Percentiles rank a stretch among this genome's conserved stretches.
Evolutionary conservation across 2,888 invertebrate genomes (phyloP).

Genomic region (Caenorhabditis sulstoni): DNA sequence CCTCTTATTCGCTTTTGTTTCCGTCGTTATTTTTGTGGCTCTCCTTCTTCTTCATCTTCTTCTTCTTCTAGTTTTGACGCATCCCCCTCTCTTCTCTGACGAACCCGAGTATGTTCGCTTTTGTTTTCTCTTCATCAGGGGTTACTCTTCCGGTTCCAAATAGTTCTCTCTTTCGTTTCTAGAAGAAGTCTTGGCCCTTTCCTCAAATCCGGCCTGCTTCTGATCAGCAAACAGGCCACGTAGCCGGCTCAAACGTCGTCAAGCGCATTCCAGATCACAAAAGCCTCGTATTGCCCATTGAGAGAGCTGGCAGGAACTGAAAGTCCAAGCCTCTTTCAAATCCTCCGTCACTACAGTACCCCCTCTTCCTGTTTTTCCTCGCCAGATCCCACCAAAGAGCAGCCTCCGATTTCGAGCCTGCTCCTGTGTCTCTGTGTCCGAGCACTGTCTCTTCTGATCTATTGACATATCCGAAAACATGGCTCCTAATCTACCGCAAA

Average conservation of each 20-base stretch:
- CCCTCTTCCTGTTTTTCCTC: conserved; percentile 9
- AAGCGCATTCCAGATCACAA: conserved; percentile 13
- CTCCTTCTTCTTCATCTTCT: neutral
- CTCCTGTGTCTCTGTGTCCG: conserved; percentile 19
- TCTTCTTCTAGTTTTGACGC: conserved; percentile 29
- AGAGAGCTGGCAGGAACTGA: conserved; percentile 1
- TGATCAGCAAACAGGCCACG: conserved; percentile 6
- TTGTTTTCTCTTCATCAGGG: neutral
- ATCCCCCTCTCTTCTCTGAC: conserved; percentile 23
- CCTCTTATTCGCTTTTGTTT: conserved; percentile 14
- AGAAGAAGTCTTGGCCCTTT: neutral
- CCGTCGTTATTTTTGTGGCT: conserved; percentile 13
- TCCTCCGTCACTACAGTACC: conserved; percentile 11
- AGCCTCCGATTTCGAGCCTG: conserved; percentile 34
- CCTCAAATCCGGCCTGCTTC: neutral
- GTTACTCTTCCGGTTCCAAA: neutral
- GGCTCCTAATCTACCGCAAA: conserved; percentile 49
- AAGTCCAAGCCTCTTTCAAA: conserved; percentile 23
- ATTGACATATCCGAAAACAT: conserved; percentile 52
- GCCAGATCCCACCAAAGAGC: conserved; percentile 47
- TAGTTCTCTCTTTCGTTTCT: neutral
- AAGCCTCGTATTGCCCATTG: conserved; percentile 10
- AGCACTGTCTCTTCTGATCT: conserved; percentile 29
- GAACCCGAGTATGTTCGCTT: too few species aligned
- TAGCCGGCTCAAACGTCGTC: conserved; percentile 1